phyloP scores from a whole-genome alignment of 2,888 invertebrate species.

The Chloroclystis v-ata region DNA sequence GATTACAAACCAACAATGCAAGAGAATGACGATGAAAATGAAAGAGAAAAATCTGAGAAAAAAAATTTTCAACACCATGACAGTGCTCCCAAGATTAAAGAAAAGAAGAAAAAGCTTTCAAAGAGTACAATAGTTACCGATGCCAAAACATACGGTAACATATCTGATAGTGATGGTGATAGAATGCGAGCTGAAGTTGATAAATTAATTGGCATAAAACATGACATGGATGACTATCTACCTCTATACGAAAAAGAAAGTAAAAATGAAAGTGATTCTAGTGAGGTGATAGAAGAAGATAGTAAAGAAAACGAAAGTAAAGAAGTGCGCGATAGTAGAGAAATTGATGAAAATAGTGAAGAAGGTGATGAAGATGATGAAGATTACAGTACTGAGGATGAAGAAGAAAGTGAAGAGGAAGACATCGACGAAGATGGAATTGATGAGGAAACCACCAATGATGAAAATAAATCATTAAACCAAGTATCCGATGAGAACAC shows the following conservation, averaged over 20 bases:
- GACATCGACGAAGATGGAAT: constrained; percentile 33
- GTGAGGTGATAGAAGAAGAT: constrained; percentile 25
- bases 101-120: constrained; percentile 62
- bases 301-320: constrained; percentile 19
- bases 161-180: constrained; percentile 43
- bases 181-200: constrained; percentile 60
- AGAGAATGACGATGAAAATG: constrained; percentile 14
- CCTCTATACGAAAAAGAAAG: constrained; percentile 58
- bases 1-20: background rate
- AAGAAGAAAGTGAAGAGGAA: constrained; percentile 33
- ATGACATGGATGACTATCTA: constrained; percentile 60
- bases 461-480: constrained; percentile 20
- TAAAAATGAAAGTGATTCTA: constrained; percentile 27
- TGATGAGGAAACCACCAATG: constrained; percentile 25
- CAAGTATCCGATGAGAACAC: constrained; percentile 24
- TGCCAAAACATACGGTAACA: constrained; percentile 59
- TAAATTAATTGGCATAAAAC: constrained; percentile 57
- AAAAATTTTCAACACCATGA: background rate
- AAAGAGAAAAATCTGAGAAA: background rate
- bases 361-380: constrained; percentile 33
- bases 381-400: constrained; percentile 33
- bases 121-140: constrained; percentile 70
- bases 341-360: constrained; percentile 31
- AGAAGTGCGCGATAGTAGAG: constrained; percentile 29
- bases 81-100: constrained; percentile 51